Conservation (phyloP, 2,888 invertebrate species). For the Oxystoma pomonae region DNA sequence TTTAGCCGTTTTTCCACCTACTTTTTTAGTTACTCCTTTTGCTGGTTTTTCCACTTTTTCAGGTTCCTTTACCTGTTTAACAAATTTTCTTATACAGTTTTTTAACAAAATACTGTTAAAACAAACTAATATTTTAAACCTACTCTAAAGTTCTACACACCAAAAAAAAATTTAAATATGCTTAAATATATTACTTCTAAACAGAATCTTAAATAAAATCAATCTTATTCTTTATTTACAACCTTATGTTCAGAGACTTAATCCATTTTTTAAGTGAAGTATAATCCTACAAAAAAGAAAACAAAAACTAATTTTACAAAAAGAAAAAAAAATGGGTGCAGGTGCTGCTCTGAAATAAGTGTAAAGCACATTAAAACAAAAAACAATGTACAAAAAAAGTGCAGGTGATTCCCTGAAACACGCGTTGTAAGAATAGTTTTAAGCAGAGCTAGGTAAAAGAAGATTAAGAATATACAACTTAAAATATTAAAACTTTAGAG, state of each 20-base stretch:
- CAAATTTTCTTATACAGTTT: neutral
- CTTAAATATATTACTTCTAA: neutral
- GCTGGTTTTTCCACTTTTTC: slow-evolving; percentile 17
- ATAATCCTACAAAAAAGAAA: neutral
- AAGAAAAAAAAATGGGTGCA: neutral
- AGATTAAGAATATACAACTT: too few relatives aligned
- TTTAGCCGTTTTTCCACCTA: slow-evolving; percentile 22
- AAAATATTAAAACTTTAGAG: too few relatives aligned
- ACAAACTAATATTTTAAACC: too few relatives aligned
- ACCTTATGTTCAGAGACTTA: neutral
- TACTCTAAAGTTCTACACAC: neutral
- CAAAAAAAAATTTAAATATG: too few relatives aligned
- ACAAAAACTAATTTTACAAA: neutral
- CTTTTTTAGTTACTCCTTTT: slow-evolving; percentile 24
- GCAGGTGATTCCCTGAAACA: too few relatives aligned
- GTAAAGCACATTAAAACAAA: neutral
- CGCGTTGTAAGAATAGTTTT: too few relatives aligned
- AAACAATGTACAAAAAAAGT: neutral
- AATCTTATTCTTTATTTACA: neutral
- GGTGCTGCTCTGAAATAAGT: neutral
- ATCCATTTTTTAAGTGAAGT: slow-evolving; percentile 1
- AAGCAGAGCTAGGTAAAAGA: too few relatives aligned
- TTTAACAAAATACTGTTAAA: too few relatives aligned
- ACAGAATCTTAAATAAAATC: neutral
- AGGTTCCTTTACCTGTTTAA: slow-evolving; percentile 3